Base-by-base conservation (phyloP, 53 echinoderm and acorn worm genomes). In the Arbacia lixula region DNA sequence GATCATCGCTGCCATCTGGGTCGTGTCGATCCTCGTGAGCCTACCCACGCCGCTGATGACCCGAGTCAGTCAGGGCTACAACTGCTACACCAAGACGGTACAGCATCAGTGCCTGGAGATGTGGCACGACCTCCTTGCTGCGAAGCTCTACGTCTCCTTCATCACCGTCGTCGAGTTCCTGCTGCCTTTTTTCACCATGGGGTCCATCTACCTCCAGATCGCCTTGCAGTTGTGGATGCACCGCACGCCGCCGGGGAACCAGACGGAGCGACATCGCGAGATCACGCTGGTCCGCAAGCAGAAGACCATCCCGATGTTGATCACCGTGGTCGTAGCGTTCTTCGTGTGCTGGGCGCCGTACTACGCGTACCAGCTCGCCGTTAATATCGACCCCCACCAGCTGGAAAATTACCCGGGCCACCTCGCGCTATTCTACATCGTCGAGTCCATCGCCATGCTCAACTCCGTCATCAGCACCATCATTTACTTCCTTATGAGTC, bases 331-430 rank as follows among this genome's bases (percentile, higher is more conserved):
- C 24, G 94, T 98, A 22, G 92, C 98, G 6, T 98, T 98, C 85
- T 94, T 92, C 77, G 19, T 98, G 42, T 98, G 94, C 77, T 98
- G 88, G 92, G 98, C 92, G 16, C 98, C 98, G 11, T 98, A 94
- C 82, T 90, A 94, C 78, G 86, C 66, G 21, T 98, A 87, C 73
- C 86, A 92, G 28, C 90, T 98, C 39, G 91, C 93, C 82, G 53
- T 88, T 26, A 86, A 88, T 20, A 86, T 82, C 76, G 71, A 66
- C 27, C 10, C 6, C 12, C 11, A 55, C 3, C 3, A 22, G 6
- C 37, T 91, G 21, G 91, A 71, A 28, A 77, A 79, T 37, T 76
- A 72, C 26, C 28, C 84, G 31, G 86, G 87, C 17, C 74, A 90
- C 28, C 60, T 89, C 8, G 60, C 87, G 4, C 40, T 90, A 60